These are phyloP conservation scores for Drosophila kanekoi DNA, from an alignment of 2,888 invertebrate genomes.

Conservation along the genomic window DNA sequence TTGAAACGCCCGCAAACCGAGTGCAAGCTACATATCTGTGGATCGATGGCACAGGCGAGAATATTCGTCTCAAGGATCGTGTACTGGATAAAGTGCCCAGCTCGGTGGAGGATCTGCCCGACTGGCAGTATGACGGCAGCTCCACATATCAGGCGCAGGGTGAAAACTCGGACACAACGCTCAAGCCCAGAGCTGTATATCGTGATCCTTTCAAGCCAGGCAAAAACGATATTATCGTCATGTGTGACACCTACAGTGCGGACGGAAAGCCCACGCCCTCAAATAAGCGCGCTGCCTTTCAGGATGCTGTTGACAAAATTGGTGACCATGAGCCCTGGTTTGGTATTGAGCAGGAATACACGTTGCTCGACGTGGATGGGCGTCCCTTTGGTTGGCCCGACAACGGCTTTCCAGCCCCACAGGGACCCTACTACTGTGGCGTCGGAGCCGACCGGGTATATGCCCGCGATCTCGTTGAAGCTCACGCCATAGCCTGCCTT, in stretches of 20 bases:
- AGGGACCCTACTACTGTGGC: constrained; percentile 94
- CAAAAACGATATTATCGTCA: constrained; percentile 90
- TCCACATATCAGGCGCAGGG: constrained; percentile 89
- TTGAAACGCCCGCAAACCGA: constrained; percentile 87
- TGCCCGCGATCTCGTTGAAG: constrained; percentile 93
- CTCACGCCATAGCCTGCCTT: constrained; percentile 89
- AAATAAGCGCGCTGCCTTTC: constrained; percentile 86
- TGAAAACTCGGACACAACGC: constrained; percentile 90
- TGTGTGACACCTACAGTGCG: constrained; percentile 91
- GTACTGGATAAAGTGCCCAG: constrained; percentile 89
- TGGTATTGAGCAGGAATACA: constrained; percentile 90
- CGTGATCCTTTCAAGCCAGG: constrained; percentile 91
- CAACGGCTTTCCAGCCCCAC: constrained; percentile 89
- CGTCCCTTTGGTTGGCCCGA: constrained; percentile 91
- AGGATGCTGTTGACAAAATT: constrained; percentile 87
- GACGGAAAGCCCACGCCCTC: constrained; percentile 85
- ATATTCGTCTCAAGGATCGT: constrained; percentile 89
- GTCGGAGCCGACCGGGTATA: constrained; percentile 92
- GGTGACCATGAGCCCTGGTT: constrained; percentile 89
- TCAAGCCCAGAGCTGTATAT: constrained; percentile 92
- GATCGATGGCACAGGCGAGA: constrained; percentile 91
- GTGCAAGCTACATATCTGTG: constrained; percentile 90
- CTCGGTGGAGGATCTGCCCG: constrained; percentile 88
- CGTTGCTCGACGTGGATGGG: constrained; percentile 86
- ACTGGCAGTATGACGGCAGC: constrained; percentile 92